These are phyloP conservation scores for Cuniculus paca DNA, from an alignment of 2,797 vertebrate genomes.

Conservation along the genomic window DNA sequence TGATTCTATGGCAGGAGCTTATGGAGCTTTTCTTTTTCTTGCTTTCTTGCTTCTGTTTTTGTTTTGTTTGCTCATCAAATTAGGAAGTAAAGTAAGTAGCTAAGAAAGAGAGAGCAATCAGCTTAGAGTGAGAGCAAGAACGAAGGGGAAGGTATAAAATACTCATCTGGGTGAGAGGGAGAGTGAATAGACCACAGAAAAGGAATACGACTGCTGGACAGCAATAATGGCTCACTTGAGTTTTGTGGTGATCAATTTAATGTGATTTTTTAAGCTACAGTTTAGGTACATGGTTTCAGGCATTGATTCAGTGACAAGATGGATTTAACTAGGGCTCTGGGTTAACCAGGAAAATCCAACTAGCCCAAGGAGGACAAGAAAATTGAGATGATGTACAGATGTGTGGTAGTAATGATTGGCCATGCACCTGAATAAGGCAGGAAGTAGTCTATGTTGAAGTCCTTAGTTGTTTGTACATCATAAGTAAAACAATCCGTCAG, in stretches of 20 bases:
- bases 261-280: neutral
- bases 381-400: neutral
- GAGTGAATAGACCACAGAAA: neutral
- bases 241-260: neutral
- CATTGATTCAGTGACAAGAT: neutral
- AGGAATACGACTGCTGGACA: neutral
- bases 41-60: neutral
- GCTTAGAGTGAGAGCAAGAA: neutral
- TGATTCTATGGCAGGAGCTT: neutral
- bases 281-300: neutral
- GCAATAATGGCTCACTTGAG: neutral
- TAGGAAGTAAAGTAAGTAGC: neutral
- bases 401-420: neutral
- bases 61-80: neutral
- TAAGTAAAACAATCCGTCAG: neutral
- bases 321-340: neutral
- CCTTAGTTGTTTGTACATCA: neutral
- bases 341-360: neutral
- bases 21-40: neutral
- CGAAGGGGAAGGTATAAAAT: neutral
- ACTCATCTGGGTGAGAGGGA: neutral
- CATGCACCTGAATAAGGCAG: neutral
- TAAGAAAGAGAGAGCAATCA: neutral
- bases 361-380: conserved; percentile 2
- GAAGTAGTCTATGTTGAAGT: neutral